A percentile compares a stretch with the other conserved stretches of the same genome.
phyloP scores from a whole-genome alignment of 2,113 vertebrate genomes.

The Varanus salvator region DNA sequence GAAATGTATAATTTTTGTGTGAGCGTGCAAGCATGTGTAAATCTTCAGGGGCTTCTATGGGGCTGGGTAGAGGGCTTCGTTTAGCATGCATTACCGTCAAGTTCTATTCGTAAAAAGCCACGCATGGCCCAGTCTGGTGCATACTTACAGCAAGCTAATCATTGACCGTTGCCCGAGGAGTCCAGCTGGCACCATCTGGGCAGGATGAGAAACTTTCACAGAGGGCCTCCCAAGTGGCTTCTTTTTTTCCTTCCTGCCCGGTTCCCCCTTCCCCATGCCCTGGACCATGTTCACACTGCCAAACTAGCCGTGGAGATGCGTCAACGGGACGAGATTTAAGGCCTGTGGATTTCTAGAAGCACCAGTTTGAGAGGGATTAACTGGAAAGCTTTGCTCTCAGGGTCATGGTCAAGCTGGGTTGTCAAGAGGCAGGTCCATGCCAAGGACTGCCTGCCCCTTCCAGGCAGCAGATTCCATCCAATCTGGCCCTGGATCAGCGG shows the following conservation, averaged over 20 bases:
- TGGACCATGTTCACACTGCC: constrained; percentile 8
- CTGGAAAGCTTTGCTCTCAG: background rate
- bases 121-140: constrained; percentile 68
- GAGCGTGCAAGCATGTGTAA: background rate
- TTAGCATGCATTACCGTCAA: constrained; percentile 63
- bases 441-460: too few relatives aligned
- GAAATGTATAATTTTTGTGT: constrained; percentile 57
- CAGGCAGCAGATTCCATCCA: background rate
- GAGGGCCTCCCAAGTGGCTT: constrained; percentile 61
- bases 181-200: constrained; percentile 71
- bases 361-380: rapidly evolving
- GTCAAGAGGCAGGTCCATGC: background rate
- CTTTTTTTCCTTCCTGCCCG: constrained; percentile 32
- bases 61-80: constrained; percentile 53
- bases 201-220: constrained; percentile 74
- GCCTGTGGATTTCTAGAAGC: background rate
- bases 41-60: constrained; percentile 51
- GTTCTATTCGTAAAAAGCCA: constrained; percentile 62
- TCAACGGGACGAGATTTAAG: constrained; percentile 31
- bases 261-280: constrained; percentile 17
- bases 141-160: constrained; percentile 72
- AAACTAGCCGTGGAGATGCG: constrained; percentile 12
- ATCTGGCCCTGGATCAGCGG: background rate
- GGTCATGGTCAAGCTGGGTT: rapidly evolving
- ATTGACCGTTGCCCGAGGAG: constrained; percentile 56